phyloP scores from a whole-genome alignment of 2,797 vertebrate species.

The Scomberomorus guttatus region DNA sequence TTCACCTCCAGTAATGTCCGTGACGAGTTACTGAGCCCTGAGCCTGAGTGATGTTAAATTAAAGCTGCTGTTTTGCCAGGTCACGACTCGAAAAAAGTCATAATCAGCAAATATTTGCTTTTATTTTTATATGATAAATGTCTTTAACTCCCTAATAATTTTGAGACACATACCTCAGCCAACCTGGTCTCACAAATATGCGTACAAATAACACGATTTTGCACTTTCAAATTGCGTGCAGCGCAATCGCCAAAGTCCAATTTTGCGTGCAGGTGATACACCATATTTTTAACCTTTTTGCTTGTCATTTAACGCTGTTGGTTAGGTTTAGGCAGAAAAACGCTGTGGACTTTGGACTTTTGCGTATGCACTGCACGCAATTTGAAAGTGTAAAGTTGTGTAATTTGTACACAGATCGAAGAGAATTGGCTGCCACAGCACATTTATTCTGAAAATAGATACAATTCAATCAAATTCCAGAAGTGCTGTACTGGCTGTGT shows the following conservation, averaged over 20 bases:
- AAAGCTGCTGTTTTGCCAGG: neutral
- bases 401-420: no score
- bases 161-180: neutral
- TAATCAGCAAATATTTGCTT: neutral
- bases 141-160: neutral
- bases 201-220: no score
- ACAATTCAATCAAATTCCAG: neutral
- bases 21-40: neutral
- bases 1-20: neutral
- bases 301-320: no score
- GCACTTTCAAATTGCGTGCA: no score
- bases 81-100: neutral
- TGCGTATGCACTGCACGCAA: no score
- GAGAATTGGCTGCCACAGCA: neutral
- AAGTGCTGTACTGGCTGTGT: neutral
- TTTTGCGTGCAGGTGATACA: no score
- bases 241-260: no score
- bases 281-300: no score
- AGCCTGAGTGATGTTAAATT: neutral
- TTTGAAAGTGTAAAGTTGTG: no score
- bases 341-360: no score
- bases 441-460: constrained; percentile 15
- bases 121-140: neutral
- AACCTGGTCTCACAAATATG: no score
- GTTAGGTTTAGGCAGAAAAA: no score